Percentiles rank a stretch among this genome's conserved stretches.
Evolutionary conservation across 2,113 vertebrate genomes (phyloP).

Genomic region (Rhinoderma darwinii): DNA sequence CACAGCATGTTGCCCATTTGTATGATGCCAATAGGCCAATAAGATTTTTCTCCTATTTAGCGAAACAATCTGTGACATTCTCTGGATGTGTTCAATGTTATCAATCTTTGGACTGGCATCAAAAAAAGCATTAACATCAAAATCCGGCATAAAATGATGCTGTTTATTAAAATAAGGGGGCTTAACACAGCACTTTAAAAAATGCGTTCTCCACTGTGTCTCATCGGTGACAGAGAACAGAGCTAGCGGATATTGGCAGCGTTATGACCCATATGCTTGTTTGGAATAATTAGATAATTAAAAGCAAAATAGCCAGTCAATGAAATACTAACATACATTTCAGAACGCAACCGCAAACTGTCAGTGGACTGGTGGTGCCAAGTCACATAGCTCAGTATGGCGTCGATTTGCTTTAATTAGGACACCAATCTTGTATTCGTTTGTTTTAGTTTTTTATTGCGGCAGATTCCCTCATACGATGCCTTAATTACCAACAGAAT

Average conservation of each 20-base stretch:
- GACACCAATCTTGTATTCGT: conserved; percentile 18
- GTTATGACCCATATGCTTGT: conserved; percentile 59
- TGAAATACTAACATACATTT: conserved; percentile 54
- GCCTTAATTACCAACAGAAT: conserved; percentile 4
- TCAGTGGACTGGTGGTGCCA: conserved; percentile 30
- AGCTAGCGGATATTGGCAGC: conserved; percentile 46
- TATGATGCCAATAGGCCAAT: neutral
- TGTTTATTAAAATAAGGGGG: conserved; percentile 33
- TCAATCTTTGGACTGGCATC: conserved; percentile 30
- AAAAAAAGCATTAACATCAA: conserved; percentile 26
- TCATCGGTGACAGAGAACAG: conserved; percentile 31
- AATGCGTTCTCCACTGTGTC: conserved; percentile 31
- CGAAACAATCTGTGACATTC: conserved; percentile 26
- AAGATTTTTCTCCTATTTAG: conserved; percentile 7
- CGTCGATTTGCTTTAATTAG: conserved; percentile 16
- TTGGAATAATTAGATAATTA: conserved; percentile 58
- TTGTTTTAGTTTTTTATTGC: conserved; percentile 8
- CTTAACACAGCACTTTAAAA: conserved; percentile 1
- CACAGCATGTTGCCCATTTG: neutral
- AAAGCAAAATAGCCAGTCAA: conserved; percentile 57
- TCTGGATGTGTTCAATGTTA: neutral
- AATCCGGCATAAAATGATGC: neutral
- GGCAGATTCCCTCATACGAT: neutral
- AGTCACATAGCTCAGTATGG: neutral
- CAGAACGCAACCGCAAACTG: conserved; percentile 40